Conservation (phyloP, 1,140 invertebrate species). For the Zaprionus kolodkinae region DNA sequence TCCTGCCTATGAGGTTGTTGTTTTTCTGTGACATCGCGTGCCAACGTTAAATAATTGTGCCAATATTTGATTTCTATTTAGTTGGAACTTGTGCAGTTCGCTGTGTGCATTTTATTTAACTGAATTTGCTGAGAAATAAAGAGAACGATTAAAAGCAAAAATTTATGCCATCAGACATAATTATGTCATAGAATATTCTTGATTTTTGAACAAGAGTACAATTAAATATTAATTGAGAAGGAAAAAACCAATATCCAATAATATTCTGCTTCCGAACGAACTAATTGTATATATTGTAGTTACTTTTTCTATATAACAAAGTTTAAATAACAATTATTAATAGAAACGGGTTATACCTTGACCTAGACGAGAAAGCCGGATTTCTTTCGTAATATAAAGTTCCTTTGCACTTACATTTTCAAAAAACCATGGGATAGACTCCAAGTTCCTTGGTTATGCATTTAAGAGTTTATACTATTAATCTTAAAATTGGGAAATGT, state of each 20-base stretch:
- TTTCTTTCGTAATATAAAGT: too few species aligned
- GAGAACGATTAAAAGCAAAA: not conserved
- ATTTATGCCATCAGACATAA: slow-evolving; percentile 6
- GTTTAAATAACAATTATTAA: too few species aligned
- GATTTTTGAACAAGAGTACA: not conserved
- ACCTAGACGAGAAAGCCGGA: too few species aligned
- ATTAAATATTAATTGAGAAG: not conserved
- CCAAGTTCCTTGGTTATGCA: too few species aligned
- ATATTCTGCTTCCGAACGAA: too few species aligned
- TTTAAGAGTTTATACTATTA: not conserved
- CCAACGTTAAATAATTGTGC: slow-evolving; percentile 78
- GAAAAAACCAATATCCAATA: not conserved
- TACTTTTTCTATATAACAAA: too few species aligned
- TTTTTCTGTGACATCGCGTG: slow-evolving; percentile 65
- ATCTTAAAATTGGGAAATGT: not conserved
- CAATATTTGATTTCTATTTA: slow-evolving; percentile 78
- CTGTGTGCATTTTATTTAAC: slow-evolving; percentile 22
- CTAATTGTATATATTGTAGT: too few species aligned
- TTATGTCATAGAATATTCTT: slow-evolving; percentile 13
- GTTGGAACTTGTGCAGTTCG: slow-evolving; percentile 54
- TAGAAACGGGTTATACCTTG: too few species aligned
- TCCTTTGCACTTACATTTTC: too few species aligned
- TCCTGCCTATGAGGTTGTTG: not conserved
- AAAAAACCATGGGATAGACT: too few species aligned
- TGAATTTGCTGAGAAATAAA: slow-evolving; percentile 9